A percentile compares a stretch with the other conserved stretches of the same genome.
phyloP scores from a whole-genome alignment of 2,888 invertebrate species.

The Ramazzottius varieornatus region DNA sequence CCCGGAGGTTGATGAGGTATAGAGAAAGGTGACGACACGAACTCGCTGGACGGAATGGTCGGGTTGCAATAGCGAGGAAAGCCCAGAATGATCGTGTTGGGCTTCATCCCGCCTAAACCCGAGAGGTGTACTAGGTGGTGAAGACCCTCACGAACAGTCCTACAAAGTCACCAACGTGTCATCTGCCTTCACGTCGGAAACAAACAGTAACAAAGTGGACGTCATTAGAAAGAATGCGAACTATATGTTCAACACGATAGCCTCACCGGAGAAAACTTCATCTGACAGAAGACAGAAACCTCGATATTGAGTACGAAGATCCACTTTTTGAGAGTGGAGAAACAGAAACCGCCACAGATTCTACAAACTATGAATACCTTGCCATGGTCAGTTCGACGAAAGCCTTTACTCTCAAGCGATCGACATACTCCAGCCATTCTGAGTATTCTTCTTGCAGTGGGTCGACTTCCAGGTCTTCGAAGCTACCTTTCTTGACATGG shows the following conservation, averaged over 20 bases:
- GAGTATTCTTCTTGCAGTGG: constrained; percentile 48
- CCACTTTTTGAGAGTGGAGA: too few species aligned
- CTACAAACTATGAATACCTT: too few species aligned
- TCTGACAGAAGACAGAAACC: too few species aligned
- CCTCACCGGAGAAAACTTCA: too few species aligned
- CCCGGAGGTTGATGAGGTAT: not conserved
- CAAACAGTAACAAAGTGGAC: too few species aligned
- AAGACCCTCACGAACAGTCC: constrained; percentile 58
- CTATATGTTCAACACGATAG: too few species aligned
- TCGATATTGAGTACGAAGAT: too few species aligned
- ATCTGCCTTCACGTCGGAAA: too few species aligned
- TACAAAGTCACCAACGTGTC: too few species aligned
- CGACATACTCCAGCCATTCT: constrained; percentile 74
- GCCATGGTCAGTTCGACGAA: constrained; percentile 82
- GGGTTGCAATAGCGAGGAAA: constrained; percentile 28
- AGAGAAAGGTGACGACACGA: too few species aligned
- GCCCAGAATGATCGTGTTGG: constrained; percentile 59
- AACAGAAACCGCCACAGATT: too few species aligned
- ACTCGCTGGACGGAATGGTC: not conserved
- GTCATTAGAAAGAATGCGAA: too few species aligned
- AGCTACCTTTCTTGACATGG: constrained; percentile 38
- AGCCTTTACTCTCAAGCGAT: constrained; percentile 77
- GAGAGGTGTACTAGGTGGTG: constrained; percentile 67
- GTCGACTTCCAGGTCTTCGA: constrained; percentile 32
- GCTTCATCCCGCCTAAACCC: constrained; percentile 96